Conservation (phyloP, 1,140 invertebrate species). For the Mactra quadrangularis region DNA sequence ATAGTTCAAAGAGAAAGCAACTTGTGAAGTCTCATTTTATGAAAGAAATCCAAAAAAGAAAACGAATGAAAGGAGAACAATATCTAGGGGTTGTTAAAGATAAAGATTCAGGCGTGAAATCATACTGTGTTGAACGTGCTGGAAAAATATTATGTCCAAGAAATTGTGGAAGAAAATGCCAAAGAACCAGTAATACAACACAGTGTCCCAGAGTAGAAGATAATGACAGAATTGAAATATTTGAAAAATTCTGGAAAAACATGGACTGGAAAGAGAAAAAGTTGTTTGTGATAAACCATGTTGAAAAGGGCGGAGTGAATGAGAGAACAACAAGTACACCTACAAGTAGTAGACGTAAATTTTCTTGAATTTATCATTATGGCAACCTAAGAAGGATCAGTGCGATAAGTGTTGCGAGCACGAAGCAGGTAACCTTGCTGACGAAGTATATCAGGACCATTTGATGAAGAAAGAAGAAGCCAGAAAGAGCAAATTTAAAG, state of each 20-base stretch:
- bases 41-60: conserved; percentile 30
- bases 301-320: conserved; percentile 3
- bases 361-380: conserved; percentile 41
- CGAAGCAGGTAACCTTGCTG: conserved; percentile 14
- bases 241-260: conserved; percentile 32
- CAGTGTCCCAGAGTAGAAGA: conserved; percentile 11
- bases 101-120: conserved; percentile 27
- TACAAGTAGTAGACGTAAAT: conserved; percentile 23
- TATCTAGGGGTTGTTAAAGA: conserved; percentile 30
- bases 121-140: conserved; percentile 28
- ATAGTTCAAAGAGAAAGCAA: conserved; percentile 14
- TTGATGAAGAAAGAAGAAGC: conserved; percentile 29
- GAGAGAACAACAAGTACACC: conserved; percentile 4
- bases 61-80: conserved; percentile 33
- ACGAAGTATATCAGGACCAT: conserved; percentile 11
- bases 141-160: conserved; percentile 4
- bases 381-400: conserved; percentile 21
- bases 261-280: conserved; percentile 27
- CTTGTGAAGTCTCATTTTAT: neutral
- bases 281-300: neutral
- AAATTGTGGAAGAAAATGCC: conserved; percentile 22
- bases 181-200: conserved; percentile 2
- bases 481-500: conserved; percentile 8
- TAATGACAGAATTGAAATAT: conserved; percentile 19
- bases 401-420: too few species aligned